Base-by-base conservation (phyloP, 2,888 invertebrate species). In the Caenorhabditis plicata region DNA sequence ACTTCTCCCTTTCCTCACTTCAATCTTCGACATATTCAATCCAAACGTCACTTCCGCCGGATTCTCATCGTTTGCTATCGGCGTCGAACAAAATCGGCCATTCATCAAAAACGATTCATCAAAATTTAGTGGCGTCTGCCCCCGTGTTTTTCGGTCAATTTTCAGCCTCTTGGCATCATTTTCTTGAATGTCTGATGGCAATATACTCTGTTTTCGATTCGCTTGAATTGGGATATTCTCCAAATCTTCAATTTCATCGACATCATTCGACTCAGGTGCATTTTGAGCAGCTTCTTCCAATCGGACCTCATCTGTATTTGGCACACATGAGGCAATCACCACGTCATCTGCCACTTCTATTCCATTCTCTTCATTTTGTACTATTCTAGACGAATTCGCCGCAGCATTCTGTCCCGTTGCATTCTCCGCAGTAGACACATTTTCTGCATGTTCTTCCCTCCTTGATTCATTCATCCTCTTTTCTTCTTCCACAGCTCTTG, bases 41-140 rank as follows among this genome's bases (percentile, higher is more conserved):
- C 31, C 22, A 36, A 58, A 58, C n/a, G 58, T 58, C n/a, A 58
- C 36, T 13, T 40, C 26, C n/a, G 11, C 39, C 11, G 5, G 20
- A 2, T 29, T 9, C 26, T 52, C 44, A 1, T 19, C 25, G 9
- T 36, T 33, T 15, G 32, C 26, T 26, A 52, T 53, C 23, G 58
- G 58, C 20, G 58, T 58, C 13, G 58, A 58, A 22, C 58, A 58
- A 4, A 41, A 42, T 20, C 58, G 27, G 11, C 58, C 58, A 2
- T 46, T 31, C 2, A n/a, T 22, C 0, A 53, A n/a, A n/a, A 38
- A 29, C 2, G 27, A 45, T 15, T 44, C 45, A 19, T 58, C 58
- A 27, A 49, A 49, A 11, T 40, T 2, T 29, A 49, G 13, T 9
- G 56, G 45, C 11, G 51, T 57, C 2, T 31, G 25, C 3, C n/a